phyloP scores from a whole-genome alignment of 2,797 vertebrate genomes.

The Trachurus trachurus region DNA sequence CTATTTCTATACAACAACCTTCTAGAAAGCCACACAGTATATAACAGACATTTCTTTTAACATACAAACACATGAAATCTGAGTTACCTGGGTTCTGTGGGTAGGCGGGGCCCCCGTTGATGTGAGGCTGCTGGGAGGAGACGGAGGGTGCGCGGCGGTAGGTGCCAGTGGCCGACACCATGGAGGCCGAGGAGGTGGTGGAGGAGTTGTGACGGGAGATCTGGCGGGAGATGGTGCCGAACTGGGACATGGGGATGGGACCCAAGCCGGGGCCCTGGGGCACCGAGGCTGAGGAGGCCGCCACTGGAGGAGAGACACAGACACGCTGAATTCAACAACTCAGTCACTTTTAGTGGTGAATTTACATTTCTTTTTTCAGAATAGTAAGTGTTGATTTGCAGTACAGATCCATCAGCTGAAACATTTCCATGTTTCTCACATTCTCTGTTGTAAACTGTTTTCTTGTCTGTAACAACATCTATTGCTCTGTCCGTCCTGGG shows the following conservation, averaged over 20 bases:
- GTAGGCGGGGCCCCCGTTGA: conserved; percentile 97
- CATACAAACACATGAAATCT: neutral
- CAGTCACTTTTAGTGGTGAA: neutral
- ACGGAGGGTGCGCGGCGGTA: conserved; percentile 98
- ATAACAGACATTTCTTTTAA: neutral
- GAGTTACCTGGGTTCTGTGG: conserved; percentile 93
- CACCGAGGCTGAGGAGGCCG: conserved; percentile 80
- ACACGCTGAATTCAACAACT: no score
- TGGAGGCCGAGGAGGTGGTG: conserved; percentile 96
- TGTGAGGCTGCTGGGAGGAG: conserved; percentile 96
- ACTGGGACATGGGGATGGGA: conserved; percentile 98
- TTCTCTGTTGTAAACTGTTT: no score
- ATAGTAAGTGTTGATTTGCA: neutral
- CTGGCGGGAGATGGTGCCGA: conserved; percentile 99
- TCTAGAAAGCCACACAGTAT: neutral
- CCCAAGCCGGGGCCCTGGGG: conserved; percentile 90
- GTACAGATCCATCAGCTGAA: neutral
- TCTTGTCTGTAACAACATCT: no score
- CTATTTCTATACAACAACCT: neutral
- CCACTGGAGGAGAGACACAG: conserved; percentile 22
- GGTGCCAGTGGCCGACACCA: conserved; percentile 97
- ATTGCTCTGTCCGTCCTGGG: no score
- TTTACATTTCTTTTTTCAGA: neutral
- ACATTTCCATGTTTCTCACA: no score
- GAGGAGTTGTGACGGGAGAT: conserved; percentile 97